Evolutionary conservation across 2,888 invertebrate genomes (phyloP).

Genomic region (Yponomeuta evonymella): DNA sequence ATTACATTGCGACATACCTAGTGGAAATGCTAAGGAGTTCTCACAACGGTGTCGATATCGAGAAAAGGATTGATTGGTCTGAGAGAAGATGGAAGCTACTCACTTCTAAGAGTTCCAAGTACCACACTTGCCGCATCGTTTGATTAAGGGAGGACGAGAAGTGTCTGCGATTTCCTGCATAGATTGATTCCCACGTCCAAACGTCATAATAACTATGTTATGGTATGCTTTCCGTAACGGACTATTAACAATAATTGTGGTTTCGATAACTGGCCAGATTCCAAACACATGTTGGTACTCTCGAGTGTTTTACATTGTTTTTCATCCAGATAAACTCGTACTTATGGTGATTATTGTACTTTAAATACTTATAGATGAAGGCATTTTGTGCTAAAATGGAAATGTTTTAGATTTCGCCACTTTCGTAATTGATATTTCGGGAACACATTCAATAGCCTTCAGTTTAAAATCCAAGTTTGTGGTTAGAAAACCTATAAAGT

Average conservation of each 20-base stretch:
- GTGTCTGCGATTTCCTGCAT: constrained; percentile 1
- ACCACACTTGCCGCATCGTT: background rate
- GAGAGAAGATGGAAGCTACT: background rate
- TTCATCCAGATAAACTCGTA: background rate
- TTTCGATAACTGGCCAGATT: constrained; percentile 35
- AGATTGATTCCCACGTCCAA: constrained; percentile 49
- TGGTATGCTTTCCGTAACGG: constrained; percentile 41
- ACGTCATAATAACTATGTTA: constrained; percentile 40
- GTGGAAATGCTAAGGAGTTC: constrained; percentile 1
- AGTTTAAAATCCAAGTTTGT: constrained; percentile 26
- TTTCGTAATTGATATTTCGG: constrained; percentile 32
- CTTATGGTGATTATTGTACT: background rate
- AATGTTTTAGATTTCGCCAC: background rate
- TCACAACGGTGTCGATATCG: constrained; percentile 5
- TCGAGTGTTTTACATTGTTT: background rate
- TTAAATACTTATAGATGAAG: background rate
- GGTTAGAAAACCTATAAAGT: constrained; percentile 39
- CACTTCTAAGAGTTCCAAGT: background rate
- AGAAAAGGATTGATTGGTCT: background rate
- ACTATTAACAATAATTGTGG: constrained; percentile 45
- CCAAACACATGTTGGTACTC: constrained; percentile 39
- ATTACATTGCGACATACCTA: constrained; percentile 14
- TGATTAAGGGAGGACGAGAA: background rate
- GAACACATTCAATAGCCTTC: constrained; percentile 29
- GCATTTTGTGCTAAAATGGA: background rate